Percentiles rank a stretch among this genome's conserved stretches.
Evolutionary conservation across 2,888 invertebrate genomes (phyloP).

Genomic region (Tetheella fluctuosa): DNA sequence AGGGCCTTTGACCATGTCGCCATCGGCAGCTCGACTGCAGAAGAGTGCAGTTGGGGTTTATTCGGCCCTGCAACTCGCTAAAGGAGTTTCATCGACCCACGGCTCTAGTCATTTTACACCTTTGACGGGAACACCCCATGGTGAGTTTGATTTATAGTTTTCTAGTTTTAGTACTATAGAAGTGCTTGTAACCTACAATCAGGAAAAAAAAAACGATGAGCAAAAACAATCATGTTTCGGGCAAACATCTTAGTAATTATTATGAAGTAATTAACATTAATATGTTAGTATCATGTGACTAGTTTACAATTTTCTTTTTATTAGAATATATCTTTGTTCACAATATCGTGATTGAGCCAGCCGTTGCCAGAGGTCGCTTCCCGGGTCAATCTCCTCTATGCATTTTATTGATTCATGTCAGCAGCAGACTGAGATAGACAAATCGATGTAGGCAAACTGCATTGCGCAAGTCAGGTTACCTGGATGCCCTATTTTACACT

Average conservation of each 20-base stretch:
- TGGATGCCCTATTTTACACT: background rate
- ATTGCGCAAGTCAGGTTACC: slow-evolving; percentile 4
- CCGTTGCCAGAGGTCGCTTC: background rate
- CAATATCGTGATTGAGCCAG: background rate
- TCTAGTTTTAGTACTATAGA: background rate
- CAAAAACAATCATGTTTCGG: no score
- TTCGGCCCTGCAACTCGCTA: slow-evolving; percentile 81
- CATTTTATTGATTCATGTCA: slow-evolving; percentile 4
- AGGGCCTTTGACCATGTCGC: slow-evolving; percentile 91
- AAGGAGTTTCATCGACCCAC: slow-evolving; percentile 80
- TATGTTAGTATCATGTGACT: no score
- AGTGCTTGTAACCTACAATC: no score
- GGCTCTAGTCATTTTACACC: slow-evolving; percentile 86
- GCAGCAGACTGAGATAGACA: background rate
- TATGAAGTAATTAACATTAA: no score
- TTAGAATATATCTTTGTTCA: background rate
- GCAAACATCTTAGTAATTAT: no score
- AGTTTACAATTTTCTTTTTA: no score
- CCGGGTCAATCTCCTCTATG: background rate
- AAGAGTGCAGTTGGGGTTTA: slow-evolving; percentile 76
- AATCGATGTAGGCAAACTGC: background rate
- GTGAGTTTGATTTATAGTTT: slow-evolving; percentile 40
- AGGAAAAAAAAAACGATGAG: no score
- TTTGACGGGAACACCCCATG: slow-evolving; percentile 83
- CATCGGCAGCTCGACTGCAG: slow-evolving; percentile 84